These are phyloP conservation scores for Cacatua alba DNA, from an alignment of 2,113 vertebrate genomes.

Conservation along the genomic window DNA sequence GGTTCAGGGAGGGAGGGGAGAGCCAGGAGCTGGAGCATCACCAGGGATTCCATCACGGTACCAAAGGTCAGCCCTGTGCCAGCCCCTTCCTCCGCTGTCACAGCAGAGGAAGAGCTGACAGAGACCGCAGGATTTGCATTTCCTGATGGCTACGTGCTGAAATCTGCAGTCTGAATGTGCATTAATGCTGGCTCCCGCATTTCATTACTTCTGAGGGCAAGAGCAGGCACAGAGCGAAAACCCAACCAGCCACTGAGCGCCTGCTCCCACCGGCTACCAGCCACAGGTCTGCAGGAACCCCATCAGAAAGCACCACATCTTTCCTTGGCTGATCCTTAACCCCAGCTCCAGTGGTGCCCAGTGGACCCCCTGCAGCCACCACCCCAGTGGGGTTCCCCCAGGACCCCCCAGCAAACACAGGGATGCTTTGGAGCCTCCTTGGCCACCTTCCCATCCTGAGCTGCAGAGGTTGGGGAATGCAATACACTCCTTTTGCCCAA, in stretches of 20 bases:
- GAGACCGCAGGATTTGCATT: not conserved
- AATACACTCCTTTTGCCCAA: not conserved
- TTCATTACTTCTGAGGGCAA: not conserved
- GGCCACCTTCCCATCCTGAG: accelerated
- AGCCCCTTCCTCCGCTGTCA: not conserved
- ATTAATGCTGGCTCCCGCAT: constrained; percentile 57
- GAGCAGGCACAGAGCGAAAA: not conserved
- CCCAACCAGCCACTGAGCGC: not conserved
- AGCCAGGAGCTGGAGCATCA: not conserved
- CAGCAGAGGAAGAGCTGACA: not conserved
- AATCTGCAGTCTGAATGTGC: constrained; percentile 57
- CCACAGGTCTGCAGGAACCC: not conserved
- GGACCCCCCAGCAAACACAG: accelerated
- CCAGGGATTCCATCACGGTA: not conserved
- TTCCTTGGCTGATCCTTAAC: not conserved
- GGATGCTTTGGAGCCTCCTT: not conserved
- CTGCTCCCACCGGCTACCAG: not conserved
- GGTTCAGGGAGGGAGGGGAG: not conserved
- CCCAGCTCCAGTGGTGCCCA: accelerated
- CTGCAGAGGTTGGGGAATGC: not conserved
- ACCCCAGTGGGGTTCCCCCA: not conserved
- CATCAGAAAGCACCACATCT: accelerated
- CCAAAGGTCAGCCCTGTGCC: constrained; percentile 32
- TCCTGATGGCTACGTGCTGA: constrained; percentile 44
- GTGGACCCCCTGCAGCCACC: not conserved